Conservation (phyloP, 2,113 vertebrate genomes). For the Ciconia boyciana region DNA sequence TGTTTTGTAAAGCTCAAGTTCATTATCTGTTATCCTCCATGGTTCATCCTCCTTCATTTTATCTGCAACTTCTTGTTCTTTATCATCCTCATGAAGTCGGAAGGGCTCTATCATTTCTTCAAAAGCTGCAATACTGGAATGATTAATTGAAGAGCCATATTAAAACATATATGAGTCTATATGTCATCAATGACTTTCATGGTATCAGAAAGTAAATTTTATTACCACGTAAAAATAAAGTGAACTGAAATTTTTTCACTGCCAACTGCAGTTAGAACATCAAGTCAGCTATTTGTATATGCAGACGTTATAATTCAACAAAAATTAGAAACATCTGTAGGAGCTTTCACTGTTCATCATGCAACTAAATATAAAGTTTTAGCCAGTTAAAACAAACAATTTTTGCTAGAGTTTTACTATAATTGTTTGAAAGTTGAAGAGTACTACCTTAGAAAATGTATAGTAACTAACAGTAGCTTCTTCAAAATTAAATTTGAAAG, state of each 20-base stretch:
- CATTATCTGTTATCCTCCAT: slow-evolving; percentile 96
- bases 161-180: not conserved
- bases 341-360: not conserved
- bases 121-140: slow-evolving; percentile 82
- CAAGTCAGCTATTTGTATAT: not conserved
- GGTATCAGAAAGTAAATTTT: not conserved
- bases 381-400: not conserved
- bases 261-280: not conserved
- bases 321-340: not conserved
- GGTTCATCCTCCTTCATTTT: slow-evolving; percentile 95
- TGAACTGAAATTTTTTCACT: not conserved
- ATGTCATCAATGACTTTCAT: not conserved
- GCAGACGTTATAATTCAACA: not conserved
- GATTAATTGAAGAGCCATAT: not conserved
- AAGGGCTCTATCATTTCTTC: slow-evolving; percentile 95
- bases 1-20: slow-evolving; percentile 93
- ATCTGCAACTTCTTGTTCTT: slow-evolving; percentile 93
- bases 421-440: not conserved
- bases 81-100: slow-evolving; percentile 93
- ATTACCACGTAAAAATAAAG: not conserved
- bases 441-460: not conserved
- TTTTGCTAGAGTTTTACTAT: not conserved
- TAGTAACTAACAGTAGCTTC: not conserved
- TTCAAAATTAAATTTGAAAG: not conserved
- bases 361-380: not conserved